Evolutionary conservation across 2,113 vertebrate genomes (phyloP), one percentile per base, ranked within the genome.

Genomic region (Eurypyga helias): DNA sequence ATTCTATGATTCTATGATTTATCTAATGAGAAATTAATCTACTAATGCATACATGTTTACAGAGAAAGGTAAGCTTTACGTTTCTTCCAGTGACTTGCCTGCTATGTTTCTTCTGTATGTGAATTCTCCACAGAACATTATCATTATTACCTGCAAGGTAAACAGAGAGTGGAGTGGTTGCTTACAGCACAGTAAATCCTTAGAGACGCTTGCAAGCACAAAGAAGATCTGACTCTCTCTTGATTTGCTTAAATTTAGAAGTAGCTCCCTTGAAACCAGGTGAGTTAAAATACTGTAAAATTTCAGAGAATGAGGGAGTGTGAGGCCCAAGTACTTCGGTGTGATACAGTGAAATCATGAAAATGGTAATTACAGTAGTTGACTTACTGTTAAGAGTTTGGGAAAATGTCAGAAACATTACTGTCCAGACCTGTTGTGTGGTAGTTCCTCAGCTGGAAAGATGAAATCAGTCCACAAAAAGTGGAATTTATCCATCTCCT

Each of bases 1-100:
- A n/a, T n/a, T n/a, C n/a, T n/a, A n/a, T n/a, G n/a, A n/a, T n/a
- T n/a, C n/a, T n/a, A n/a, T n/a, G n/a, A 93, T 86, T 94, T 93
- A 28, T 69, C 57, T 90, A 82, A 91, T 76, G 73, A 51, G 33
- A 94, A 92, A 55, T 89, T 84, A 97, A 96, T 89, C 55, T 95
- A 43, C 51, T 83, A 76, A 90, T 84, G 57, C 38, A 60, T 93
- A 33, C 33, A 45, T 82, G 57, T 91, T 93, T 87, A 82, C 77
- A 92, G 70, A 83, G 75, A 72, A 81, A 49, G 64, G 45, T 65
- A 78, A 87, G 88, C 41, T 38, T 64, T 87, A 41, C 46, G 55
- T 79, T 90, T 60, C 9, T 81, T 66, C 43, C 48, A 61, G 38
- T 71, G 49, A n/a, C 28, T 87, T 89, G 49, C 38, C 23, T 66